Evolutionary conservation across 2,888 invertebrate genomes (phyloP), one percentile per base, ranked within the genome.

Genomic region (Byasa hedistus): DNA sequence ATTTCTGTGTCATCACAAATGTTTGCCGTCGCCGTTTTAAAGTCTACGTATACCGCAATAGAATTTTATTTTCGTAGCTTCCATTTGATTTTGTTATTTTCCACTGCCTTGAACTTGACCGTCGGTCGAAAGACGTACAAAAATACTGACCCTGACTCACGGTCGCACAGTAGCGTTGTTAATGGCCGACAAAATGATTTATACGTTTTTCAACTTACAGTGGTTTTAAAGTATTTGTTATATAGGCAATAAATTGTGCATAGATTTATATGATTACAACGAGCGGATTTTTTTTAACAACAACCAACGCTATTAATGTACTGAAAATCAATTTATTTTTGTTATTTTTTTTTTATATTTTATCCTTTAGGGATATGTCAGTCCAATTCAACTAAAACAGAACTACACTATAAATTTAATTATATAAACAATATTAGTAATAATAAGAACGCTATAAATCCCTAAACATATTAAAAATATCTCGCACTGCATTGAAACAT

Each of bases 31-130:
- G 55, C 22, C 64, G 44, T 44, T 39, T 58, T 23, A 2, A 59
- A 65, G 39, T 64, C 54, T 22, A n/a, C 54, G 27, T 48, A 21
- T 48, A 56, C 32, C 44, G 67, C 52, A 52, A 60, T 67, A 63
- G 55, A 32, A 63, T 63, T 67, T 63, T 60, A 63, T 67, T 63
- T 63, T 63, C 63, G 59, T 55, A 39, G 51, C 61, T 36, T 57
- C 23, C 65, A 65, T 60, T 65, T 57, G 60, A 48, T 23, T 55
- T 67, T 56, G 67, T 60, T 60, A 59, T 66, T 65, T 61, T 61
- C 65, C 62, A 56, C 67, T 51, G 54, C 67, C 67, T 67, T 67
- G 67, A 67, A 67, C 67, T 67, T 67, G 67, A 67, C 64, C 64
- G 64, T 57, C 60, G 56, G 60, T 22, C 60, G 60, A 48, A 56